Conservation (phyloP, 2,888 invertebrate genomes). For the Heliconius erato region DNA sequence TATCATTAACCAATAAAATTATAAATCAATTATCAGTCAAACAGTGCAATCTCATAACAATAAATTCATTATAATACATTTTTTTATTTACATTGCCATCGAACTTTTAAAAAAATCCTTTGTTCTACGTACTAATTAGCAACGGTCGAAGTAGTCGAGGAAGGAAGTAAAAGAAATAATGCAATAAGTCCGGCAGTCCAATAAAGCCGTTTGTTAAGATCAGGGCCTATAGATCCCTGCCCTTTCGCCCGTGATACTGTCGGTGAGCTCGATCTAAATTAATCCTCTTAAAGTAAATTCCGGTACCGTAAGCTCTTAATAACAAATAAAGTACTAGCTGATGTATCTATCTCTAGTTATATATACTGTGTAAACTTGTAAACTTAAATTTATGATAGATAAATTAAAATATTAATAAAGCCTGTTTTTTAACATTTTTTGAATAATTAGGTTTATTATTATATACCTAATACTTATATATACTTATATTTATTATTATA, state of each 20-base stretch:
- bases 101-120: conserved; percentile 17
- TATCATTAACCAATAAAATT: neutral
- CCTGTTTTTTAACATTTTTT: too few relatives aligned
- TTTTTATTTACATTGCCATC: conserved; percentile 1
- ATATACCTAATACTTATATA: neutral
- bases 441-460: neutral
- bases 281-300: conserved; percentile 60
- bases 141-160: conserved; percentile 44
- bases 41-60: neutral
- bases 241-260: conserved; percentile 61
- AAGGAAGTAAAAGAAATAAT: conserved; percentile 63
- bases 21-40: neutral
- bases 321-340: conserved; percentile 43
- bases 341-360: conserved; percentile 27
- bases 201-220: conserved; percentile 78
- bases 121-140: conserved; percentile 36
- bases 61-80: neutral
- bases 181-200: conserved; percentile 69
- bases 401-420: too few relatives aligned
- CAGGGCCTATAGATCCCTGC: conserved; percentile 59
- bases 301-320: conserved; percentile 44
- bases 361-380: neutral
- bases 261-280: conserved; percentile 65
- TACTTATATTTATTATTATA: too few relatives aligned
- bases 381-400: neutral